Percentiles rank a stretch among this genome's conserved stretches.
Evolutionary conservation across 2,888 invertebrate genomes (phyloP).

Genomic region (Mesorhabditis sp.): DNA sequence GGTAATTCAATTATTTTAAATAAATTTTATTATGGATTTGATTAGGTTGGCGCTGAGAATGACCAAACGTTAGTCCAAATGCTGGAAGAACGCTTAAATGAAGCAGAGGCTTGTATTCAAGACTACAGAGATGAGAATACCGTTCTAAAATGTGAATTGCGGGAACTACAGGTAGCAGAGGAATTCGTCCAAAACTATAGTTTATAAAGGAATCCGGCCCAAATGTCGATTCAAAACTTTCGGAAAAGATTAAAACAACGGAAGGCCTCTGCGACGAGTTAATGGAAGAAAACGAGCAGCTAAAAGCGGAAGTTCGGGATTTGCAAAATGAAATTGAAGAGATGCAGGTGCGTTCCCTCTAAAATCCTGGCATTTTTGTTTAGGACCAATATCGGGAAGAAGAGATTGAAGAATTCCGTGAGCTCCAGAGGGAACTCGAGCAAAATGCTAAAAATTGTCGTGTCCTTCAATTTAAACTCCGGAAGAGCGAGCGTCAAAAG

Average conservation of each 20-base stretch:
- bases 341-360: conserved; percentile 73
- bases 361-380: conserved; percentile 3
- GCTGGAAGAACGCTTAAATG: conserved; percentile 40
- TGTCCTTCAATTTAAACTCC: conserved; percentile 91
- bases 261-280: conserved; percentile 87
- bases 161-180: conserved; percentile 66
- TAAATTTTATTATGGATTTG: background rate
- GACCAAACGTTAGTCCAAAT: conserved; percentile 20
- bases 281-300: conserved; percentile 68
- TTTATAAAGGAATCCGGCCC: background rate
- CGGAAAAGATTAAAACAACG: conserved; percentile 79
- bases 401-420: conserved; percentile 91
- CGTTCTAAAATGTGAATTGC: conserved; percentile 70
- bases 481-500: conserved; percentile 79
- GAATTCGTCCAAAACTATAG: background rate
- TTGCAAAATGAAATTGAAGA: conserved; percentile 97
- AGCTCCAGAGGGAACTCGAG: conserved; percentile 88
- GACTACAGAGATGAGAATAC: conserved; percentile 72
- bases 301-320: conserved; percentile 76
- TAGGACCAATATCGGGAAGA: conserved; percentile 74
- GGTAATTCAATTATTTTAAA: background rate
- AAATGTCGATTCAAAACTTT: conserved; percentile 69
- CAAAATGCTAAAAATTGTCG: conserved; percentile 95
- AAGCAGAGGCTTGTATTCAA: conserved; percentile 48
- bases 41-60: conserved; percentile 1